Base-by-base conservation (phyloP, 2,797 vertebrate species). In the Onychomys leucogaster region DNA sequence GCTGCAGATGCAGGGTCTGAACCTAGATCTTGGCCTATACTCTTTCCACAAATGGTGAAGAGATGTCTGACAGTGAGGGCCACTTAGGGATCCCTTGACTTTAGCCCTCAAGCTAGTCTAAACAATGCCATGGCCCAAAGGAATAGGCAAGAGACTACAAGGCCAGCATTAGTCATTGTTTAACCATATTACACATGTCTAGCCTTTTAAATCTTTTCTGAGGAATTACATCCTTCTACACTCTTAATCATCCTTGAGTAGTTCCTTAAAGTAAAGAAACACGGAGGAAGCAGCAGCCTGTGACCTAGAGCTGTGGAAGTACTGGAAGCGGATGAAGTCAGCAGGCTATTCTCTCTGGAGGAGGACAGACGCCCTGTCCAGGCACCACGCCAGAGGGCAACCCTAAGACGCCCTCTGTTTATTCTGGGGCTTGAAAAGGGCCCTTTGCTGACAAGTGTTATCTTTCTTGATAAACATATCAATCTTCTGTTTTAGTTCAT, bases 391-490 rank as follows among this genome's bases (percentile, higher is more conserved):
- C 93, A 52, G 84, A 94, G 77, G 77, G 61, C 90, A 65, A 82
- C 82, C 61, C 55, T 19, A 84, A 11, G 1, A 41, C 78, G 46
- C 55, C 87, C 88, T 94, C 91, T 97, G 94, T 94, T 97, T 96
- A 95, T 88, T 49, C 61, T 52, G 34, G 0, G 71, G 94, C 84
- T 91, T 65, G 76, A 43, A 90, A 93, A 94, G 82, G 73, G 91
- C 89, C 94, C 86, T 80, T 21, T 29, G 88, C 76, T 6, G 80
- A 94, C 85, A 67, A 85, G 63, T 63, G n/a, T 92, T 93, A 96
- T 95, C 80, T 65, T 94, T 87, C 78, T 95, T 94, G 76, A 92
- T 97, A 97, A 97, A 97, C 88, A 94, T 81, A 80, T n/a, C 95
- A 49, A 86, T 97, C 97, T 93, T 96, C 94, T 94, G 91, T 97